Evolutionary conservation across 2,797 vertebrate species (phyloP).

Genomic region (Tapera naevia): DNA sequence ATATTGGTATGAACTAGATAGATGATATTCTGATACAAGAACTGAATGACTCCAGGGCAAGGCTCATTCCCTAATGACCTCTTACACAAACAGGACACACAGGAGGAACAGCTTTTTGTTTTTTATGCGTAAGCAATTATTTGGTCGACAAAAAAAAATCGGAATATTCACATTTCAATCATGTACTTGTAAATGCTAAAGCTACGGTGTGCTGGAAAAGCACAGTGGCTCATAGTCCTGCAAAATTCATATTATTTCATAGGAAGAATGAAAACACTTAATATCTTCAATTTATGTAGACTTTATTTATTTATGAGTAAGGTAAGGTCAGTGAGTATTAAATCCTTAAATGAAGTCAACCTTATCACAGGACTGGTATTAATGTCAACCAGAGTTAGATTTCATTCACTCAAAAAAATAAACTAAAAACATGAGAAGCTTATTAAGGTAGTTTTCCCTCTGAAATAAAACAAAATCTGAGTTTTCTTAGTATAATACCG

Average conservation of each 20-base stretch:
- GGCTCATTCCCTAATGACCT: background rate
- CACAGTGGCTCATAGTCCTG: background rate
- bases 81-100: background rate
- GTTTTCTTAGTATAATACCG: background rate
- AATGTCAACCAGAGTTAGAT: background rate
- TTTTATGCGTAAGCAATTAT: background rate
- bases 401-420: background rate
- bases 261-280: background rate
- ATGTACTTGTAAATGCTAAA: background rate
- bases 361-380: background rate
- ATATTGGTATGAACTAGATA: background rate
- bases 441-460: background rate
- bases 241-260: background rate
- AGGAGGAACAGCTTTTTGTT: background rate
- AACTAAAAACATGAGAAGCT: background rate
- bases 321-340: background rate
- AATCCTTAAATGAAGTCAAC: background rate
- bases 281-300: background rate
- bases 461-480: background rate
- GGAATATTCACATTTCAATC: background rate
- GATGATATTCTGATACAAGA: background rate
- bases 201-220: background rate
- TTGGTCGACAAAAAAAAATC: background rate
- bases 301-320: constrained; percentile 2
- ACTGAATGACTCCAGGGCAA: background rate